Percentiles rank a stretch among this genome's conserved stretches.
phyloP scores from a whole-genome alignment of 2,888 invertebrate species.

The Eristalis tenax region DNA sequence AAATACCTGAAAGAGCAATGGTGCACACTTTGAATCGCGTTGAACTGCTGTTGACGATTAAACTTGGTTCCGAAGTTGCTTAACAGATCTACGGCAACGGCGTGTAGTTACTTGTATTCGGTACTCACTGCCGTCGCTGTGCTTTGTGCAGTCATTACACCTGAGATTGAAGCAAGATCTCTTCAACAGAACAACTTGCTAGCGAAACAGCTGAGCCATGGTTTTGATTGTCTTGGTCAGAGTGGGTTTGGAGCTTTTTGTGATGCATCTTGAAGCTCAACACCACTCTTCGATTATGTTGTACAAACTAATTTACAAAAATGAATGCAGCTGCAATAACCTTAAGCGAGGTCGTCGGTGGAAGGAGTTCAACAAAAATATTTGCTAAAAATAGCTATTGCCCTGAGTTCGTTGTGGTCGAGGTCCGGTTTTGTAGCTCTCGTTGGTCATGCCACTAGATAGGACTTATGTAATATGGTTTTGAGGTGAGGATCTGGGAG shows the following conservation, averaged over 20 bases:
- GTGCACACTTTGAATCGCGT: slow-evolving; percentile 56
- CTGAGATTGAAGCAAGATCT: slow-evolving; percentile 50
- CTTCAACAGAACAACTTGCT: slow-evolving; percentile 39
- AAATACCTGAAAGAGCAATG: slow-evolving; percentile 33
- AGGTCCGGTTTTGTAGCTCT: slow-evolving; percentile 43
- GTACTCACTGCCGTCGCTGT: slow-evolving; percentile 29
- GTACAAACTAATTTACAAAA: not conserved
- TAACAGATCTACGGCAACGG: slow-evolving; percentile 47
- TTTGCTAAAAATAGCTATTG: slow-evolving; percentile 21
- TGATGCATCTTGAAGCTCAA: slow-evolving; percentile 54
- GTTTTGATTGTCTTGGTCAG: not conserved
- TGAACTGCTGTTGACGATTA: slow-evolving; percentile 59
- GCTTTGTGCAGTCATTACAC: slow-evolving; percentile 50
- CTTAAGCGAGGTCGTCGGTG: slow-evolving; percentile 28
- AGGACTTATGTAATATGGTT: slow-evolving; percentile 41
- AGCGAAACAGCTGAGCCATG: slow-evolving; percentile 2
- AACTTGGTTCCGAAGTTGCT: slow-evolving; percentile 60
- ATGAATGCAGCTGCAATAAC: slow-evolving; percentile 23
- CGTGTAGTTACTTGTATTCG: slow-evolving; percentile 35
- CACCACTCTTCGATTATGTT: not conserved
- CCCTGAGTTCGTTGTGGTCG: slow-evolving; percentile 1
- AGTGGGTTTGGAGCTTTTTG: slow-evolving; percentile 43
- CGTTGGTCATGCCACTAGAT: slow-evolving; percentile 52
- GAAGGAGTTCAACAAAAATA: slow-evolving; percentile 23
- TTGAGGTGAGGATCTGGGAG: slow-evolving; percentile 43